Evolutionary conservation across 2,113 vertebrate species (phyloP), one percentile per base, ranked within the genome.

Genomic region (Paracanthobrama guichenoti): DNA sequence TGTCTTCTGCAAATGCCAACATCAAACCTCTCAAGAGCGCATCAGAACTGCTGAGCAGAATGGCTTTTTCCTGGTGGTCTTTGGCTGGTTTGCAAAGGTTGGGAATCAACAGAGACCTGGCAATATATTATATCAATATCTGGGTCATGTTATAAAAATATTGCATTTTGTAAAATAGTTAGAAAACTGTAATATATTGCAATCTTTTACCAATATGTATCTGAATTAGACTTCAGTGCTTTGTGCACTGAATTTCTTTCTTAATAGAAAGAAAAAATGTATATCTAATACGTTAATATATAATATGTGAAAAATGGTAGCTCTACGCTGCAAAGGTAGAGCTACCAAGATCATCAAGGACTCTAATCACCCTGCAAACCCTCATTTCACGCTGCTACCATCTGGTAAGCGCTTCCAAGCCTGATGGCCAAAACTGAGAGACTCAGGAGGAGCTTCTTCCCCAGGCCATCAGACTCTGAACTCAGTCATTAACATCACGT

Each of bases 1-100:
- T 48, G 62, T 35, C 44, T 13, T 66, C 24, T 42, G 10, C n/a
- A 66, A 31, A 66, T 50, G n/a, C 46, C n/a, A 53, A 39, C 46
- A n/a, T 84, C 60, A 57, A 35, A 14, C 13, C 44, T 77, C 22
- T 67, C 20, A 14, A 76, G 26, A 64, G 81, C 24, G 57, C 48
- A 57, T 73, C 50, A 60, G 57, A 84, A 42, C 26, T 64, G 57
- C 59, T 76, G 44, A 84, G 28, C 6, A 1, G 22, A 50, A 46
- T 13, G 18, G 69, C 8, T 73, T 50, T 55, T n/a, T 20, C 35
- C 16, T 46, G 53, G 48, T 20, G 6, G 26, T 16, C n/a, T 42
- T 31, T 57, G 80, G 28, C 31, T 60, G 11, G 12, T 28, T 73
- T 74, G 71, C n/a, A 39, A 26, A 35, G 22, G 16, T 57, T 31